Evolutionary conservation across 1,140 invertebrate genomes (phyloP).

Genomic region (Adoxophyes honmai): DNA sequence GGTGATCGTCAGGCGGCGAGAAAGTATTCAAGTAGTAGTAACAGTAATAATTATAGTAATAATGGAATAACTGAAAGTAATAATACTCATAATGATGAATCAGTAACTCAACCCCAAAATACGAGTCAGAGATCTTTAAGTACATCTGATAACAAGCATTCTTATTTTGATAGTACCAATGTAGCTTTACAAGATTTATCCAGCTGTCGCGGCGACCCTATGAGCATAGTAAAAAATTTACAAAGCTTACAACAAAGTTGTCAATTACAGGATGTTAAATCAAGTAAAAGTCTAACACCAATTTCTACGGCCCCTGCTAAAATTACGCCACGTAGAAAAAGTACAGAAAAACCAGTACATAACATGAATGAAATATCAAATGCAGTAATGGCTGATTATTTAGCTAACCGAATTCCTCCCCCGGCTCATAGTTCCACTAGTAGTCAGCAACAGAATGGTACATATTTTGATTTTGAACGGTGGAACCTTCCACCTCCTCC

Average conservation of each 20-base stretch:
- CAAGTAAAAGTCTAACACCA: slow-evolving; percentile 56
- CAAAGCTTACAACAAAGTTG: slow-evolving; percentile 81
- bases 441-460: slow-evolving; percentile 82
- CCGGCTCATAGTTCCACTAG: slow-evolving; percentile 83
- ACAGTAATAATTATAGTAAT: slow-evolving; percentile 63
- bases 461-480: slow-evolving; percentile 84
- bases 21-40: slow-evolving; percentile 66
- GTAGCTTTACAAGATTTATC: slow-evolving; percentile 83
- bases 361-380: slow-evolving; percentile 76
- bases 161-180: slow-evolving; percentile 69
- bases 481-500: slow-evolving; percentile 84
- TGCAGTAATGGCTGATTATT: slow-evolving; percentile 78
- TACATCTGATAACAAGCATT: slow-evolving; percentile 55
- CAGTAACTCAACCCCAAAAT: slow-evolving; percentile 44
- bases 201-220: slow-evolving; percentile 84
- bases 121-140: slow-evolving; percentile 44
- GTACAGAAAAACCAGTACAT: slow-evolving; percentile 72
- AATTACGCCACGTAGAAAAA: slow-evolving; percentile 72
- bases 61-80: slow-evolving; percentile 71
- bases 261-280: slow-evolving; percentile 78
- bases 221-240: slow-evolving; percentile 86
- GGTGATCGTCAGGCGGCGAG: slow-evolving; percentile 58
- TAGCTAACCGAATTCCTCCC: slow-evolving; percentile 80
- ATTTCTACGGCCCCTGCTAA: slow-evolving; percentile 43
- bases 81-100: slow-evolving; percentile 71